Conservation (phyloP, 92 coral and sea anemone species). For the Chrysogorgia sp. region DNA sequence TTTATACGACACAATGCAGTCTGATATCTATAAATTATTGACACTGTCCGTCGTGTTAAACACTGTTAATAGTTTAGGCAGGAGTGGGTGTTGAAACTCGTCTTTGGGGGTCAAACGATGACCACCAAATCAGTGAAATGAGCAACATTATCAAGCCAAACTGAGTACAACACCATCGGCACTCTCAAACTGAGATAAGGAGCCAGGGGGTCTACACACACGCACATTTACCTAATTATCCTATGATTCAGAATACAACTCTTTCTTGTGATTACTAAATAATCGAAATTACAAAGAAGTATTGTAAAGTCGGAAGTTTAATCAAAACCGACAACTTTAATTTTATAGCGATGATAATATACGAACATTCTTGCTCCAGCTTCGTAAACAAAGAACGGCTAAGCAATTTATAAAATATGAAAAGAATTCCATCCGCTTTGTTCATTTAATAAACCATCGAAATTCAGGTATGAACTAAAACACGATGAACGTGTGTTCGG, state of each 20-base stretch:
- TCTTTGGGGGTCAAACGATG: background rate
- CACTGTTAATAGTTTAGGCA: background rate
- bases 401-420: constrained; percentile 10
- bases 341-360: background rate
- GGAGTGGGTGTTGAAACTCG: background rate
- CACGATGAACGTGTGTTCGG: constrained; percentile 1
- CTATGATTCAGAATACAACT: background rate
- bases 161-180: background rate
- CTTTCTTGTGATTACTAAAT: background rate
- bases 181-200: background rate
- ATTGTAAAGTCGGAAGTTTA: background rate
- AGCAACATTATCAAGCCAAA: background rate
- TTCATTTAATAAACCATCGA: constrained; percentile 48
- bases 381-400: background rate
- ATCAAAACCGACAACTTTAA: background rate
- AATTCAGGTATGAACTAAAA: constrained; percentile 7
- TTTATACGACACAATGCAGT: too few species aligned
- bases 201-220: constrained; percentile 1
- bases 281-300: background rate
- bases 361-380: background rate
- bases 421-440: constrained; percentile 68
- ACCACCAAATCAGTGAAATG: background rate
- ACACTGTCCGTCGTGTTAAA: background rate
- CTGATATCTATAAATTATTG: too few species aligned
- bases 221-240: background rate